Conservation (phyloP, 1,140 invertebrate genomes). For the Papilio machaon region DNA sequence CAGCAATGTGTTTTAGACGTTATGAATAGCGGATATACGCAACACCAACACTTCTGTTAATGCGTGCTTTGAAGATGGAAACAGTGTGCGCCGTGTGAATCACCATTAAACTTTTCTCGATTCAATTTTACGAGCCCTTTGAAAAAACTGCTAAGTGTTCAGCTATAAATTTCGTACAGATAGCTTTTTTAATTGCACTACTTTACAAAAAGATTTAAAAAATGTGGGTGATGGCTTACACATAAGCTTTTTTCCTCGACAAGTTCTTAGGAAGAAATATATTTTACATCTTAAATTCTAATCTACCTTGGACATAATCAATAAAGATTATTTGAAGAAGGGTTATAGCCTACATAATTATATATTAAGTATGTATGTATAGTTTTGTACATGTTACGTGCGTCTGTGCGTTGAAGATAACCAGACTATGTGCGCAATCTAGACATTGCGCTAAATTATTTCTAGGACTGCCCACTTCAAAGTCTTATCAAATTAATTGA, state of each 20-base stretch:
- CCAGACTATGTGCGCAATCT: conserved; percentile 47
- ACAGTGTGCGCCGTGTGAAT: conserved; percentile 13
- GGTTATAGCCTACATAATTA: too few species aligned
- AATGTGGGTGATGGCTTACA: background rate
- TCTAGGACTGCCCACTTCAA: conserved; percentile 25
- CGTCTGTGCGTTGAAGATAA: conserved; percentile 41
- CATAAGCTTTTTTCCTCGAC: too few species aligned
- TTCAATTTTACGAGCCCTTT: conserved; percentile 17
- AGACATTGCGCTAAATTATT: conserved; percentile 35
- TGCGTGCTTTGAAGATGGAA: conserved; percentile 21
- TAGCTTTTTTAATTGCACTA: conserved; percentile 19
- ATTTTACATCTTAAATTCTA: too few species aligned
- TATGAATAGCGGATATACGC: conserved; percentile 26
- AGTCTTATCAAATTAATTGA: conserved; percentile 10
- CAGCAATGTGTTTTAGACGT: conserved; percentile 1
- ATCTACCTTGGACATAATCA: too few species aligned
- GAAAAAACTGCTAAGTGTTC: conserved; percentile 20
- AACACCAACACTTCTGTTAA: conserved; percentile 20
- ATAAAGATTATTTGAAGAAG: too few species aligned
- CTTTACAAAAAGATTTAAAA: background rate
- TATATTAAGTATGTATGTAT: background rate
- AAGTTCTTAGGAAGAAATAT: too few species aligned
- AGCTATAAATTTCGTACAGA: background rate
- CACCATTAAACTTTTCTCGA: conserved; percentile 13
- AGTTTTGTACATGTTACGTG: conserved; percentile 5